A percentile compares a stretch with the other conserved stretches of the same genome.
Evolutionary conservation across 2,888 invertebrate species (phyloP).

Genomic region (Reticulitermes lucifugus): DNA sequence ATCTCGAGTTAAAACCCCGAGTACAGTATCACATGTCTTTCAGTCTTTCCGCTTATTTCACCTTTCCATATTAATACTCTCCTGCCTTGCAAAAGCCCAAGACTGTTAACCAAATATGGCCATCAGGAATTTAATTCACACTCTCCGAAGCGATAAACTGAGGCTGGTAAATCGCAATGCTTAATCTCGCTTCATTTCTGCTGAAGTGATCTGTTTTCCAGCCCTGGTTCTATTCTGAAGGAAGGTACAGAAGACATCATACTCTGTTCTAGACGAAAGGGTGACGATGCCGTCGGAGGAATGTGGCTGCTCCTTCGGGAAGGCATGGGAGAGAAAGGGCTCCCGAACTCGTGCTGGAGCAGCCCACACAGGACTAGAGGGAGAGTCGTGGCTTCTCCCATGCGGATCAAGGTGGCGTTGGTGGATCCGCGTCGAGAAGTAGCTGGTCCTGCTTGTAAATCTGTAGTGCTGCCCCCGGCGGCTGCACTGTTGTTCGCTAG

Average conservation of each 20-base stretch:
- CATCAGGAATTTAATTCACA: no score
- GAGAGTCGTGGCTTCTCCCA: conserved; percentile 62
- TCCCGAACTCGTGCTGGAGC: conserved; percentile 56
- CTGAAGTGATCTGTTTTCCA: conserved; percentile 14
- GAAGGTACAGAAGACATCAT: conserved; percentile 1
- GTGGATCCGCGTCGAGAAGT: conserved; percentile 46
- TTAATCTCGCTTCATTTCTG: not conserved
- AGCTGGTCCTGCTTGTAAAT: conserved; percentile 12
- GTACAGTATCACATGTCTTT: no score
- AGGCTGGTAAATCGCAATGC: not conserved
- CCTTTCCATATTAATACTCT: no score
- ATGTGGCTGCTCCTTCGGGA: conserved; percentile 31
- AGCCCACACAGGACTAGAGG: conserved; percentile 66
- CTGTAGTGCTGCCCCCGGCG: not conserved
- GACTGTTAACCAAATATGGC: no score
- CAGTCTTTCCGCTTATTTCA: no score
- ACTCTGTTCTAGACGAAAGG: conserved; percentile 40
- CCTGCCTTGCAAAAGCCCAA: no score
- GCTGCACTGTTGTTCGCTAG: conserved; percentile 1
- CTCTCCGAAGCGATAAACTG: no score
- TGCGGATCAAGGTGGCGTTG: conserved; percentile 55
- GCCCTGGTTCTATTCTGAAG: conserved; percentile 16
- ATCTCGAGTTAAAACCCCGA: no score
- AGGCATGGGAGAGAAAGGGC: conserved; percentile 33
- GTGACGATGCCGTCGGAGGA: conserved; percentile 28